Evolutionary conservation across 2,797 vertebrate genomes (phyloP), one percentile per base, ranked within the genome.

Genomic region (Lutjanus argentimaculatus): DNA sequence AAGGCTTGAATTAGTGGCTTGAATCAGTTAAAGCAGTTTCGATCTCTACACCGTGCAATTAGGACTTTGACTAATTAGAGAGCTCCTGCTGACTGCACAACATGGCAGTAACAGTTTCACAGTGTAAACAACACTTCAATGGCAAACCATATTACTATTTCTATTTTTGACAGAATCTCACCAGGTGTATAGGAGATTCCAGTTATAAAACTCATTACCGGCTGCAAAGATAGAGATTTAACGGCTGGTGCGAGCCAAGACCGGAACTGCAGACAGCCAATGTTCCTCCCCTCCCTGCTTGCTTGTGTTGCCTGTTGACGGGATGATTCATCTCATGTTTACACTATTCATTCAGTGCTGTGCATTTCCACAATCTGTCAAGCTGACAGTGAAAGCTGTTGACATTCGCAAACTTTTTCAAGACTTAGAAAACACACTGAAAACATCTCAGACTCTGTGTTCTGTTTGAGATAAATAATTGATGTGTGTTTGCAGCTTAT

Each of bases 251-350:
- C 51, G 67, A 76, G 71, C 72, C 30, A 17, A 65, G 74, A 66
- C 66, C 73, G 45, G 72, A 62, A 19, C 8, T 40, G 45, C 56
- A 72, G 59, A 65, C 40, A 52, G 71, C 51, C 48, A 56, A 61
- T 52, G 67, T 74, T 79, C 72, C 66, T 62, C 52, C 30, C 45
- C 30, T 36, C 36, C 19, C 77, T 36, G 53, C 57, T 57, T 58
- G 68, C 65, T 64, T 63, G 66, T 49, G 17, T 69, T n/a, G 72
- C 64, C 72, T 82, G 89, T 74, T 84, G 85, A 91, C 88, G 80
- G 25, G 55, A 64, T 89, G 87, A 92, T 88, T 93, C 83, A 92
- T 92, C 84, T 89, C 48, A 8, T 90, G 88, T 92, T 93, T 90
- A 87, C 89, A 69, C 77, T 83, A 8, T 68, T 82, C 82, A 83